These are phyloP conservation scores for Allolobophora icterica DNA, from an alignment of 2,888 invertebrate genomes.

Conservation along the genomic window DNA sequence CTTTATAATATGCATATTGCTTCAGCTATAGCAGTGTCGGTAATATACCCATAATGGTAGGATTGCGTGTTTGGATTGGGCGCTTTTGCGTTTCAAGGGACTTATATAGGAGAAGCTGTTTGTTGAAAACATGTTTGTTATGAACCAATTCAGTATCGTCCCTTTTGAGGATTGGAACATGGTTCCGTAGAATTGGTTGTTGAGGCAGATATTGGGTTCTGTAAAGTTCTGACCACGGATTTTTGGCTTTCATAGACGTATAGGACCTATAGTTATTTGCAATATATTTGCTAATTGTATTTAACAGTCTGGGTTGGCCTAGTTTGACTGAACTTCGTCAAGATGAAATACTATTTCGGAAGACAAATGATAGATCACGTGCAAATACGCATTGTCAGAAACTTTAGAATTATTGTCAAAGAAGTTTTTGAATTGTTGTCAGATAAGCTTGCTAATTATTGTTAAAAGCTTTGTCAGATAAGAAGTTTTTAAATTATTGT, in stretches of 20 bases:
- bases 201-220: background rate
- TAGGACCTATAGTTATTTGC: too few relatives aligned
- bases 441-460: too few relatives aligned
- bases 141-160: background rate
- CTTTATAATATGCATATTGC: background rate
- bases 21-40: background rate
- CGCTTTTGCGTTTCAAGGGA: background rate
- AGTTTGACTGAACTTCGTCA: too few relatives aligned
- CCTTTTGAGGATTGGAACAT: background rate
- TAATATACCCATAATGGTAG: background rate
- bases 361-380: background rate
- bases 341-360: background rate
- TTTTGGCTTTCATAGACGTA: background rate
- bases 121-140: background rate
- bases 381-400: background rate
- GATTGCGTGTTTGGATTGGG: background rate
- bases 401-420: too few relatives aligned
- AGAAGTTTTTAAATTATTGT: too few relatives aligned
- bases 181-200: background rate
- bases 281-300: too few relatives aligned
- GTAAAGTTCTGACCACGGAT: background rate
- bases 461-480: too few relatives aligned
- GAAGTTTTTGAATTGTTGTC: too few relatives aligned
- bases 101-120: background rate
- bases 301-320: too few relatives aligned